Evolutionary conservation across 2,113 vertebrate genomes (phyloP), one percentile per base, ranked within the genome.

Genomic region (Menidia beryllina): DNA sequence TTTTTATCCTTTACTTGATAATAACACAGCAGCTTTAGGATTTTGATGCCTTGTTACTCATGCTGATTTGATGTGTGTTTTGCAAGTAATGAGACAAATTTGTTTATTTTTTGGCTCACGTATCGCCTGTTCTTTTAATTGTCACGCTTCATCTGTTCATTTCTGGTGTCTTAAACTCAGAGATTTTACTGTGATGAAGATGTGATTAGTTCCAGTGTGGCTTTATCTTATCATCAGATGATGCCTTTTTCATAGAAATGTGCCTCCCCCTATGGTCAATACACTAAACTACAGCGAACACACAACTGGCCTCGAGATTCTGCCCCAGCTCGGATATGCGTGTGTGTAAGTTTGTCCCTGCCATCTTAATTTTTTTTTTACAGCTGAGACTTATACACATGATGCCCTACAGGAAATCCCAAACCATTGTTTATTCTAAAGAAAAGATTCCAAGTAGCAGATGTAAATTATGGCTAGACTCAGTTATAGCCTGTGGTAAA

Each of bases 201-300:
- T 63, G 1, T n/a, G 15, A 55, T 64, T 53, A 55, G 69, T 72
- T 60, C 74, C 56, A 34, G 23, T 58, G 72, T 27, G 62, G 5
- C 17, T 71, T 74, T 41, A 52, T 56, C 36, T 58, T 10, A 12
- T 60, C 0, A 56, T 63, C 54, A 67, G 53, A 64, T 53, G 34
- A 54, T 17, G 9, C 56, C 4, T 66, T 36, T 60, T 34, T 52
- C 19, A 59, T 47, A 30, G 83, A 82, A 59, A 53, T 76, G 26
- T 88, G 85, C 88, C 90, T 83, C 89, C 92, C 84, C 82, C 90
- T 87, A 34, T 83, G 56, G 88, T 64, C 12, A 7, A 51, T 3
- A 56, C 3, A 2, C 2, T 1, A 57, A 48, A 85, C 48, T 87
- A 48, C 85, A 82, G 7, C 10, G 68, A 15, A 38, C 24, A 21